A percentile compares a stretch with the other conserved stretches of the same genome.
phyloP scores from a whole-genome alignment of 2,113 vertebrate genomes.

The Vireo altiloquus region DNA sequence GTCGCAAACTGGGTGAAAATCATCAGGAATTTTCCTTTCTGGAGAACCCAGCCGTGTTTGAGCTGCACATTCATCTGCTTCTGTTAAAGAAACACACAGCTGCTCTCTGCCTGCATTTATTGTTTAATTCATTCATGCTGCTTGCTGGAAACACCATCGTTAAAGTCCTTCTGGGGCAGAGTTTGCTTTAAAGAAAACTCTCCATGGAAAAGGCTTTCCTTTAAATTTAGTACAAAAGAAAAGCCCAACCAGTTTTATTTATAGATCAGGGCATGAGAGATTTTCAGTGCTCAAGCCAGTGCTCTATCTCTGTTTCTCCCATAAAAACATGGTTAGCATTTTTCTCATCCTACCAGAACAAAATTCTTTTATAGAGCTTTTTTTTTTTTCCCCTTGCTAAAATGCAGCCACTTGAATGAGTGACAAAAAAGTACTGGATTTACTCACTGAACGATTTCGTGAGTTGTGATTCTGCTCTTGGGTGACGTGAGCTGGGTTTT shows the following conservation, averaged over 20 bases:
- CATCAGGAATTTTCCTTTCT: background rate
- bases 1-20: background rate
- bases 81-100: constrained; percentile 12
- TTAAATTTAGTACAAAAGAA: constrained; percentile 62
- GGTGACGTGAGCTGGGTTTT: background rate
- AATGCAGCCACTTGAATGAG: background rate
- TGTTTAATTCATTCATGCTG: constrained; percentile 64
- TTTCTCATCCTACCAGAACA: constrained; percentile 31
- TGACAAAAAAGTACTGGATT: background rate
- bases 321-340: constrained; percentile 40
- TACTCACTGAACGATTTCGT: background rate
- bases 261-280: constrained; percentile 62
- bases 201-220: constrained; percentile 37
- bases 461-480: background rate
- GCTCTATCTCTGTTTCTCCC: constrained; percentile 33
- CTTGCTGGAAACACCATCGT: constrained; percentile 33
- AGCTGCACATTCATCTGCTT: background rate
- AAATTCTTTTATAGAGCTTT: background rate
- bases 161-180: constrained; percentile 49
- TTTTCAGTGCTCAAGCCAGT: background rate
- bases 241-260: constrained; percentile 57
- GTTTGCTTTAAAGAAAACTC: constrained; percentile 39
- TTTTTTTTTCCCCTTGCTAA: background rate
- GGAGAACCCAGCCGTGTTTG: rapidly evolving
- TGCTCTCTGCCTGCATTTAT: background rate